A percentile compares a stretch with the other conserved stretches of the same genome.
Evolutionary conservation across 1,140 invertebrate species (phyloP).

Genomic region (Muscidifurax raptorellus): DNA sequence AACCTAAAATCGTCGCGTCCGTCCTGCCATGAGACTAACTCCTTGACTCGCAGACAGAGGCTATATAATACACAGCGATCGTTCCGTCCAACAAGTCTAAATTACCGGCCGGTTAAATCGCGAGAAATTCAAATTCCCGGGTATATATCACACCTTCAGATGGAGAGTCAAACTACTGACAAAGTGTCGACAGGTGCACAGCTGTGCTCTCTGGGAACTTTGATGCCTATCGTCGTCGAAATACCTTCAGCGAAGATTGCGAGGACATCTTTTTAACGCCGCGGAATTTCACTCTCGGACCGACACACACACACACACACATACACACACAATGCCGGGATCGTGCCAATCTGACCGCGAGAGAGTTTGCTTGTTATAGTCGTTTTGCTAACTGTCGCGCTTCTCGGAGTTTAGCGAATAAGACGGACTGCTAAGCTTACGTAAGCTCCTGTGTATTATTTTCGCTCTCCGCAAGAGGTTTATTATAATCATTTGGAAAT

Average conservation of each 20-base stretch:
- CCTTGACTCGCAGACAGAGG: too few relatives aligned
- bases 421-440: neutral
- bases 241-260: too few relatives aligned
- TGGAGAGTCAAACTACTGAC: neutral
- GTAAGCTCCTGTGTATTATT: neutral
- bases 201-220: neutral
- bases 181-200: slow-evolving; percentile 32
- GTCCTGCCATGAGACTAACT: too few relatives aligned
- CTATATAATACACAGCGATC: neutral
- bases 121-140: neutral
- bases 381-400: too few relatives aligned
- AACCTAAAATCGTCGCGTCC: neutral
- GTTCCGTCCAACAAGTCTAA: neutral
- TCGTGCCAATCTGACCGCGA: neutral
- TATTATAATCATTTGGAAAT: neutral
- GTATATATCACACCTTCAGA: neutral
- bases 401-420: neutral
- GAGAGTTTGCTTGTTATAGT: neutral
- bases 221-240: too few relatives aligned
- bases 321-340: neutral
- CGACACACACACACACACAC: neutral
- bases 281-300: neutral
- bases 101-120: neutral
- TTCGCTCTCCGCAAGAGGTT: neutral
- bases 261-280: neutral